Evolutionary conservation across 2,797 vertebrate genomes (phyloP).

Genomic region (Anabas testudineus): DNA sequence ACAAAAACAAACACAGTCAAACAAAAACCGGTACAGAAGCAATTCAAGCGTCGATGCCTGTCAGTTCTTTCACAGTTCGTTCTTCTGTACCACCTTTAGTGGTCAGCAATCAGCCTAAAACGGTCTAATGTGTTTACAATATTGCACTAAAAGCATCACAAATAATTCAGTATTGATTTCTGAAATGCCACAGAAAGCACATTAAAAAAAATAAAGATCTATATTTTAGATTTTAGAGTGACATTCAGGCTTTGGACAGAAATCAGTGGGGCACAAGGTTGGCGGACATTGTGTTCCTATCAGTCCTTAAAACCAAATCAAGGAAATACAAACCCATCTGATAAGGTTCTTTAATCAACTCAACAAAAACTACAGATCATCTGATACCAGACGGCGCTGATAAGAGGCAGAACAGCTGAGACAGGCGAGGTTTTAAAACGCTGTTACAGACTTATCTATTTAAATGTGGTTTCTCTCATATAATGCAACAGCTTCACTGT

Average conservation of each 20-base stretch:
- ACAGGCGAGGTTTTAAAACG: neutral
- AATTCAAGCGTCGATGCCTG: neutral
- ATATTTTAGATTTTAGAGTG: neutral
- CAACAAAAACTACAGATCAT: conserved; percentile 14
- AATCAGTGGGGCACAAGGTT: conserved; percentile 8
- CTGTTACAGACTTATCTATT: neutral
- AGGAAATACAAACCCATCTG: conserved; percentile 12
- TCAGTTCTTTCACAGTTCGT: neutral
- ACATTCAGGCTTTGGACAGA: neutral
- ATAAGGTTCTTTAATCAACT: conserved; percentile 18
- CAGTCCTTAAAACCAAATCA: neutral
- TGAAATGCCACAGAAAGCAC: neutral
- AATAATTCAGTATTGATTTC: neutral
- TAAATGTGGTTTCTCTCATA: neutral
- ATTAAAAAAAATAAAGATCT: neutral
- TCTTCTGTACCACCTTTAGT: neutral
- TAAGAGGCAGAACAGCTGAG: conserved; percentile 12
- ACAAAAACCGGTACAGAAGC: neutral
- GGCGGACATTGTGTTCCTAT: neutral
- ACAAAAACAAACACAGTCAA: neutral
- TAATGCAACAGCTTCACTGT: neutral
- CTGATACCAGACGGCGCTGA: neutral
- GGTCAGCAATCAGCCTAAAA: neutral
- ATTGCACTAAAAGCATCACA: neutral
- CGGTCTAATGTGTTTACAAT: neutral